phyloP scores from a whole-genome alignment of 2,797 vertebrate species.

The Scleropages formosus region DNA sequence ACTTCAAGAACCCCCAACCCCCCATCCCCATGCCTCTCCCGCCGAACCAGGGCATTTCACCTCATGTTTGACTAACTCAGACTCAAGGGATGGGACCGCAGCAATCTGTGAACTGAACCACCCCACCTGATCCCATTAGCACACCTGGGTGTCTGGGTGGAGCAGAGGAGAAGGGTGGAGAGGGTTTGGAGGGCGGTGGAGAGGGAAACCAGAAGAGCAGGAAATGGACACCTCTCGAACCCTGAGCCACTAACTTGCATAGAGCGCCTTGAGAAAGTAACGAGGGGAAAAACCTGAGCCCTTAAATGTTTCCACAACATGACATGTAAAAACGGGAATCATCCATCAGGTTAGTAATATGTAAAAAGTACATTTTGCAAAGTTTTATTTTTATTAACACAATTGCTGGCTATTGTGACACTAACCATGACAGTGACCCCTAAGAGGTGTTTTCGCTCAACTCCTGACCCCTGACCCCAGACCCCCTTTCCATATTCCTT shows the following conservation, averaged over 20 bases:
- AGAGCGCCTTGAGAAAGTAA: constrained; percentile 42
- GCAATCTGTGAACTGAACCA: constrained; percentile 39
- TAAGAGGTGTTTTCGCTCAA: too few species aligned
- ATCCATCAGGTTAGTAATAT: neutral
- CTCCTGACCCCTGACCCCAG: too few species aligned
- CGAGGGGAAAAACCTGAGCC: too few species aligned
- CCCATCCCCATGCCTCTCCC: constrained; percentile 41
- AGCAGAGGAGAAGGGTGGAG: too few species aligned
- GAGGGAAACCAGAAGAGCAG: constrained; percentile 44
- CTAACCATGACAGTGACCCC: too few species aligned
- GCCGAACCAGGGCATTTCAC: constrained; percentile 41
- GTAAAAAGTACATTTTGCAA: too few species aligned
- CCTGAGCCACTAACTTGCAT: constrained; percentile 51
- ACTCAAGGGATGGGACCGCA: constrained; percentile 40
- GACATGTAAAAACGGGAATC: neutral
- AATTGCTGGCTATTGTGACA: too few species aligned
- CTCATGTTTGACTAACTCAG: constrained; percentile 22
- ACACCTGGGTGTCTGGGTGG: too few species aligned
- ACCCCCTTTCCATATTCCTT: too few species aligned
- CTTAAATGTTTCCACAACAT: neutral
- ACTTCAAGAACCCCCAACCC: constrained; percentile 37
- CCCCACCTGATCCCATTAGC: constrained; percentile 68
- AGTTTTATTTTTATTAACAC: too few species aligned
- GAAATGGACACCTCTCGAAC: constrained; percentile 51
- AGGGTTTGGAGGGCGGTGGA: constrained; percentile 16